Evolutionary conservation across 2,888 invertebrate genomes (phyloP), one percentile per base, ranked within the genome.

Genomic region (Agonopterix subpropinquella): DNA sequence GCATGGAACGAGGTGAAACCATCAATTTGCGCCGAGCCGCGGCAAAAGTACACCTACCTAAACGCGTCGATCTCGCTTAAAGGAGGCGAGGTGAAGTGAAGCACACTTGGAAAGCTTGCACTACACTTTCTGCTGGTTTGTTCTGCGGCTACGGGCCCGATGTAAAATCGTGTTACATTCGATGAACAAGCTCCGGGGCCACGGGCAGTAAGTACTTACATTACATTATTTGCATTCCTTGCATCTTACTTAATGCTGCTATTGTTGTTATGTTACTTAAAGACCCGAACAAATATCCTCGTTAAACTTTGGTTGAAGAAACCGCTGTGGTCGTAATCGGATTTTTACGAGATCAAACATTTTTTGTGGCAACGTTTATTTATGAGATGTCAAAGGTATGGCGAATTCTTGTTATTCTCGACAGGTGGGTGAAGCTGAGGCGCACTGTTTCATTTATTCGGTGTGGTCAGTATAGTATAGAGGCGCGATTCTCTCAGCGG

Each of bases 1-100:
- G 81, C 80, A 78, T 78, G 77, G 69, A 78, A 78, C 76, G 73
- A 79, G 79, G 78, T 80, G 81, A 78, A 86, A 83, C 83, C 83
- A 77, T 80, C 80, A 84, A 86, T 85, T 85, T 86, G 71, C 75
- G 70, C 73, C 56, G 65, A 64, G 73, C 71, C 69, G 70, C 66
- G 65, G 66, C 73, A 74, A 73, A 39, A 45, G 49, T 42, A 48
- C 39, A n/a, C 39, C 4, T 10, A 42, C 52, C 47, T 77, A 77
- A 77, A 75, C 68, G 73, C 65, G 73, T 73, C 73, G 75, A 74
- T 77, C 75, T 70, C 62, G 66, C 62, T 49, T 49, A 43, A 47
- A 52, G 44, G 35, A 49, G 49, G 42, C 48, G 45, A 47, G 43
- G 46, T 48, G 50, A 11, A 41, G 46, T 48, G 50, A 11, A 41